A percentile compares a stretch with the other conserved stretches of the same genome.
Conservation (phyloP, 2,113 vertebrate species). For the Meriones unguiculatus region DNA sequence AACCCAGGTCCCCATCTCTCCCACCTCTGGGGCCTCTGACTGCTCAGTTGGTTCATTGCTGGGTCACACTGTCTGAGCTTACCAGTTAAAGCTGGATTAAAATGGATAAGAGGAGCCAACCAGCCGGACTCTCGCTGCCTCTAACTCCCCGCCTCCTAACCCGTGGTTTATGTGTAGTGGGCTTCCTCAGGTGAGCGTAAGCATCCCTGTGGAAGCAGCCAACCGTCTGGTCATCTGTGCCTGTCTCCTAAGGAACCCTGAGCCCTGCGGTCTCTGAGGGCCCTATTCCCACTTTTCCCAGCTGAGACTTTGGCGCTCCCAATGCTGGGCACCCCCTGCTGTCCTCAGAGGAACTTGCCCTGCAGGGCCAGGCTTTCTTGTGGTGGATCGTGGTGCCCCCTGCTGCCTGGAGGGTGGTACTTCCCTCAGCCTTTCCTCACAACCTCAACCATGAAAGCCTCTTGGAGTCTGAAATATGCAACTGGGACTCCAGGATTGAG, state of each 20-base stretch:
- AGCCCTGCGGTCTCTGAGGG: no score
- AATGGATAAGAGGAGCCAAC: neutral
- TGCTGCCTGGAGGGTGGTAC: neutral
- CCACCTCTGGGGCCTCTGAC: neutral
- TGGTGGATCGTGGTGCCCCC: neutral
- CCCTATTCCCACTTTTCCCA: neutral
- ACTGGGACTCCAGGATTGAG: neutral
- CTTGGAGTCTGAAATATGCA: neutral
- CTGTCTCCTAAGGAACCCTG: neutral
- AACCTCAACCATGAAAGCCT: neutral
- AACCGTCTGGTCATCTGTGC: no score
- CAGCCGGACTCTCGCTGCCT: neutral
- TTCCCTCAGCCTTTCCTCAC: neutral
- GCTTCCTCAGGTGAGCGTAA: neutral
- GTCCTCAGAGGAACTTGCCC: neutral
- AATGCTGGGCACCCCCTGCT: neutral
- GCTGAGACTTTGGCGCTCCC: neutral
- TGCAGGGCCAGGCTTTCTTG: no score
- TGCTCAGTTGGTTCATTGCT: neutral
- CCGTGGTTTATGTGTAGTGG: neutral
- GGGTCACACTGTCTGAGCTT: rapidly evolving
- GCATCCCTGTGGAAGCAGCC: no score
- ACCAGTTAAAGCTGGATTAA: no score
- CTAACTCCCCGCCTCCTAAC: neutral
- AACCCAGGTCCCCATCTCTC: neutral